phyloP scores from a whole-genome alignment of 2,797 vertebrate genomes.

The Argyrosomus regius region DNA sequence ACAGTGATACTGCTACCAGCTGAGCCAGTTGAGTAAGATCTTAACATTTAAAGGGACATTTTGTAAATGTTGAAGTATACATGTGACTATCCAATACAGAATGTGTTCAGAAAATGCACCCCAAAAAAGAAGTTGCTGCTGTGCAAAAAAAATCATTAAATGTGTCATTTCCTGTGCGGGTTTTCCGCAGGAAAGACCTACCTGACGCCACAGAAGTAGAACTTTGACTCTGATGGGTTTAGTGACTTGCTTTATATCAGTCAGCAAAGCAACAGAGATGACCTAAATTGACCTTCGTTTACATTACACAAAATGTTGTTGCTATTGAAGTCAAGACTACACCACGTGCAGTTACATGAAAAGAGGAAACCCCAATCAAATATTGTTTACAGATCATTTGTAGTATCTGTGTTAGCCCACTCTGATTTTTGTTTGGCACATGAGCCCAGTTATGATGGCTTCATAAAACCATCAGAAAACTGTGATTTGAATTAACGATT shows the following conservation, averaged over 20 bases:
- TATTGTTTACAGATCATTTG: not conserved
- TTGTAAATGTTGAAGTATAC: conserved; percentile 1
- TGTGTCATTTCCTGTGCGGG: conserved; percentile 47
- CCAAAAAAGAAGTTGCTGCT: not conserved
- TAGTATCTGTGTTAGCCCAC: not conserved
- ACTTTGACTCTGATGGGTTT: not conserved
- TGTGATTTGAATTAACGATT: too few relatives aligned
- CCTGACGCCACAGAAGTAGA: conserved; percentile 18
- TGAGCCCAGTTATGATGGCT: not conserved
- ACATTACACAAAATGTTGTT: not conserved
- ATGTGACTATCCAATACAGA: not conserved
- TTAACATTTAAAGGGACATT: not conserved
- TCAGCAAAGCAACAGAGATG: not conserved
- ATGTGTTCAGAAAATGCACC: not conserved
- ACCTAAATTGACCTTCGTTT: not conserved
- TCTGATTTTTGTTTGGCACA: not conserved
- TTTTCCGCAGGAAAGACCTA: conserved; percentile 36
- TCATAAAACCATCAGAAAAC: not conserved
- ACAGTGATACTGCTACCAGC: not conserved
- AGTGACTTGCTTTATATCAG: not conserved
- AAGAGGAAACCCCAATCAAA: not conserved
- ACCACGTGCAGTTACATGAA: not conserved
- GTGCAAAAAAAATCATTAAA: conserved; percentile 3
- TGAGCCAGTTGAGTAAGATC: conserved; percentile 12
- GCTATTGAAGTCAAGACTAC: not conserved